These are phyloP conservation scores for Margarornis squamiger DNA, from an alignment of 2,797 vertebrate species.

Conservation along the genomic window DNA sequence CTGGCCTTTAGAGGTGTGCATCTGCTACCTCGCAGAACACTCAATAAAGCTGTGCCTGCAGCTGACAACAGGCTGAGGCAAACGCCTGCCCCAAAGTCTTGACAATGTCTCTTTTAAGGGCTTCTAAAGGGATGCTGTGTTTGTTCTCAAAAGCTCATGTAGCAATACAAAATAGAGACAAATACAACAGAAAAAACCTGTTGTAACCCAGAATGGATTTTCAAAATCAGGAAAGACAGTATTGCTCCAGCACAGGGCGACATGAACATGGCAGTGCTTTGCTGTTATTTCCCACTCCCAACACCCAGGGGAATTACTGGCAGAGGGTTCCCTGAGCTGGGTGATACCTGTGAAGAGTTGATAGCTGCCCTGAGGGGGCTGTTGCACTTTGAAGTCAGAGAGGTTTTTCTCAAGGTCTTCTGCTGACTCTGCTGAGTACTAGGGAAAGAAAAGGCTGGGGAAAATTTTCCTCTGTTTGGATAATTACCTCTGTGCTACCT, in stretches of 20 bases:
- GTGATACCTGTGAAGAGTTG: background rate
- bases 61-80: background rate
- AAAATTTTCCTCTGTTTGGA: background rate
- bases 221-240: background rate
- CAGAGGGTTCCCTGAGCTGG: background rate
- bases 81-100: background rate
- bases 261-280: rapidly evolving
- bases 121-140: background rate
- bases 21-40: background rate
- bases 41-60: background rate
- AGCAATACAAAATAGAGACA: background rate
- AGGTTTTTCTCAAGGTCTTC: background rate
- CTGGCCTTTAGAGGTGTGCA: background rate
- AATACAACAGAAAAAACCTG: background rate
- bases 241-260: background rate
- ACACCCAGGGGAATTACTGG: background rate
- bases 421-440: background rate
- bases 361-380: background rate
- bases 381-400: background rate
- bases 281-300: background rate
- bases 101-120: background rate
- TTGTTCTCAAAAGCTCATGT: background rate
- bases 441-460: background rate
- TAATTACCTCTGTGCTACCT: background rate
- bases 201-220: background rate